Evolutionary conservation across 2,113 vertebrate species (phyloP).

Genomic region (Helogale parvula): DNA sequence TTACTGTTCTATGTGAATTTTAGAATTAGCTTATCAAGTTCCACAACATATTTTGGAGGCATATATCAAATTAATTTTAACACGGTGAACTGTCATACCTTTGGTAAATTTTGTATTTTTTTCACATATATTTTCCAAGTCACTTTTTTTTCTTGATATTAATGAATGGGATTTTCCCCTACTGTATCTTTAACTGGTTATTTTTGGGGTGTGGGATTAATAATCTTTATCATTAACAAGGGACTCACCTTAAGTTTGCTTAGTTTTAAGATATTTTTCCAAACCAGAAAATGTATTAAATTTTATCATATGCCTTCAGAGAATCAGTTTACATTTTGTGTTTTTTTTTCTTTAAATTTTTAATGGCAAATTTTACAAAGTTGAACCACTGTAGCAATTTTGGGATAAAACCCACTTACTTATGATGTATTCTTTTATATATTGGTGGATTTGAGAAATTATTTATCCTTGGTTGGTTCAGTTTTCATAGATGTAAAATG

Average conservation of each 20-base stretch:
- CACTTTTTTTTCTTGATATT: background rate
- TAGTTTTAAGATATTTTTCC: constrained; percentile 6
- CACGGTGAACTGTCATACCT: background rate
- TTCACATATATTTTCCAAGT: constrained; percentile 6
- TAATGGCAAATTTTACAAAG: constrained; percentile 21
- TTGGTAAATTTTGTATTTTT: constrained; percentile 4
- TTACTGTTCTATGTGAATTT: constrained; percentile 34
- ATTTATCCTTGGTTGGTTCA: constrained; percentile 11
- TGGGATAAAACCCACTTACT: constrained; percentile 24
- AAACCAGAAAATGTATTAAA: background rate
- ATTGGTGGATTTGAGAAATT: constrained; percentile 8
- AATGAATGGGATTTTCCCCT: background rate
- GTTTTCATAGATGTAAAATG: constrained; percentile 25
- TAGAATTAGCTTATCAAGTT: constrained; percentile 39
- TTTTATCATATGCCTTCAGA: constrained; percentile 30
- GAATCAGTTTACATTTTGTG: constrained; percentile 2
- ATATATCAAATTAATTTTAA: constrained; percentile 24
- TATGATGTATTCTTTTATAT: constrained; percentile 20
- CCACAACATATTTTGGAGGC: background rate
- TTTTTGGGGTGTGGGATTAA: background rate
- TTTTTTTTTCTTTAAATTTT: background rate
- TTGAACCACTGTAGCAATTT: background rate
- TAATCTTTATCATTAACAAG: background rate
- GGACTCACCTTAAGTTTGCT: background rate
- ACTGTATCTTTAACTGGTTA: background rate